Conservation (phyloP, 2,888 invertebrate species). For the Drosophila peninsularis region DNA sequence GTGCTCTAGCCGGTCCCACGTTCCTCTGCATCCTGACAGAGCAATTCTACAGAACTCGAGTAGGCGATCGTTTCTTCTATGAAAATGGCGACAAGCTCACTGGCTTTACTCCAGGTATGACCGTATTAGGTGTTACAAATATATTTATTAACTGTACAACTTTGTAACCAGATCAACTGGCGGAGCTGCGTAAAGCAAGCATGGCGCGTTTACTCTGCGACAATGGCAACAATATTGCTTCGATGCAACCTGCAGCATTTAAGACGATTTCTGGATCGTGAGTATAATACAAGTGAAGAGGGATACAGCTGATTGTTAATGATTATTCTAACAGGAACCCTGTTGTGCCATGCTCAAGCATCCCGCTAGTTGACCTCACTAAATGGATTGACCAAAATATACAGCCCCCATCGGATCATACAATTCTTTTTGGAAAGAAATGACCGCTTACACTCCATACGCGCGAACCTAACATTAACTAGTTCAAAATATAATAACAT, state of each 20-base stretch:
- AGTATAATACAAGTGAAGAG: conserved; percentile 63
- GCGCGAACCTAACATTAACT: conserved; percentile 55
- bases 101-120: conserved; percentile 88
- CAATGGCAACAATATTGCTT: conserved; percentile 89
- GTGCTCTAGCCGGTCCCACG: conserved; percentile 93
- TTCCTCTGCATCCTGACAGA: conserved; percentile 94
- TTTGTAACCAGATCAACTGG: conserved; percentile 87
- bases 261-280: conserved; percentile 87
- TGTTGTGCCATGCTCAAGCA: conserved; percentile 86
- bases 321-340: conserved; percentile 86
- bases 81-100: conserved; percentile 88
- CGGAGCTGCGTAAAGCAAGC: conserved; percentile 90
- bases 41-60: conserved; percentile 94
- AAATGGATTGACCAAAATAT: conserved; percentile 86
- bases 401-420: conserved; percentile 53
- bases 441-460: conserved; percentile 26
- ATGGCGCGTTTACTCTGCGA: conserved; percentile 92
- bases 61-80: conserved; percentile 94
- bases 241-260: conserved; percentile 89
- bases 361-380: conserved; percentile 87
- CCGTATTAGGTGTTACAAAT: neutral
- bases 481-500: conserved; percentile 68
- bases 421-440: conserved; percentile 61
- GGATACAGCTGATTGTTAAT: neutral
- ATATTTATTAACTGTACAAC: neutral